These are phyloP conservation scores for Thaumetopoea pityocampa DNA, from an alignment of 1,140 invertebrate species.

Conservation along the genomic window DNA sequence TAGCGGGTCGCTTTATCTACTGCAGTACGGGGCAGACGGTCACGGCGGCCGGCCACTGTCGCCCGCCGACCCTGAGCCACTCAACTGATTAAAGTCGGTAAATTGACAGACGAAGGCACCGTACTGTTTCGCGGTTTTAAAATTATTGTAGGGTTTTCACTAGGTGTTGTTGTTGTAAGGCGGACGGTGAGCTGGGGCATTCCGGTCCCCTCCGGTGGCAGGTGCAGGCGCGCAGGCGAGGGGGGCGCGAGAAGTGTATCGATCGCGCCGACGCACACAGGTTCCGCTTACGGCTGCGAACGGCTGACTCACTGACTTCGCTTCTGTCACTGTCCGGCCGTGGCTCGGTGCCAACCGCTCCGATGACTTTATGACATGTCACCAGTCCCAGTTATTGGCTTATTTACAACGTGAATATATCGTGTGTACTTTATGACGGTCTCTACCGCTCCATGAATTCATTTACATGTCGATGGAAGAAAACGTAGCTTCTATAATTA, in stretches of 20 bases:
- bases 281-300: conserved; percentile 49
- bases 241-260: conserved; percentile 42
- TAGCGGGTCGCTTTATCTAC: conserved; percentile 25
- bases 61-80: conserved; percentile 58
- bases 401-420: conserved; percentile 23
- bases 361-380: conserved; percentile 41
- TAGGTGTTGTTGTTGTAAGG: conserved; percentile 24
- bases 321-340: conserved; percentile 36
- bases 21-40: conserved; percentile 42
- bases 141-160: conserved; percentile 31
- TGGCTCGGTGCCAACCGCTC: conserved; percentile 55
- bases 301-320: conserved; percentile 54
- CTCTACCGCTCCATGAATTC: too few relatives aligned
- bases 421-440: conserved; percentile 1
- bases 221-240: conserved; percentile 32
- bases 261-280: conserved; percentile 61
- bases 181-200: conserved; percentile 28
- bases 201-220: conserved; percentile 24
- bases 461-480: too few relatives aligned
- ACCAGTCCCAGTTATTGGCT: conserved; percentile 40
- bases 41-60: conserved; percentile 34
- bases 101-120: conserved; percentile 39
- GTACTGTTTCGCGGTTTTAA: conserved; percentile 24
- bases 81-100: conserved; percentile 19
- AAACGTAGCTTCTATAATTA: too few relatives aligned